Evolutionary conservation across 2,113 vertebrate species (phyloP).

Genomic region (Myotis davidii): DNA sequence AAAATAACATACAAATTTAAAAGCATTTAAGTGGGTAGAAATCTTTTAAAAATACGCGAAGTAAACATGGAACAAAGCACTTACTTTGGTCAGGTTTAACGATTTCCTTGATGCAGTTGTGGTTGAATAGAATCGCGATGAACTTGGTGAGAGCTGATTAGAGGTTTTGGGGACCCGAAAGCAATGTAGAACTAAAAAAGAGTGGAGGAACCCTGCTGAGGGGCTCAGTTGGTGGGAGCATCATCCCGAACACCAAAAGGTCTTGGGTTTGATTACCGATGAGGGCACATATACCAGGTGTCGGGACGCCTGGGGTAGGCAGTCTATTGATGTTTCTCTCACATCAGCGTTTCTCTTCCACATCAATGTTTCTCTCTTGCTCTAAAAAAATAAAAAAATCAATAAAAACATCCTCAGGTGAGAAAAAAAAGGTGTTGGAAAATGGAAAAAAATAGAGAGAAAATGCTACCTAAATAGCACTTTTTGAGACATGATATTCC

Average conservation of each 20-base stretch:
- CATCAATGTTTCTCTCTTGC: not conserved
- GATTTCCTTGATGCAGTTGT: not conserved
- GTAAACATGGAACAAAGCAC: not conserved
- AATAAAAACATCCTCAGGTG: not conserved
- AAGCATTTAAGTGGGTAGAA: not conserved
- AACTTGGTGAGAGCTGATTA: not conserved
- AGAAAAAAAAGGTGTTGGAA: not conserved
- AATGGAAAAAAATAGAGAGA: not conserved
- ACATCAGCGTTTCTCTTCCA: not conserved
- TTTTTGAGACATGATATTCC: not conserved
- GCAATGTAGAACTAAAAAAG: not conserved
- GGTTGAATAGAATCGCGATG: not conserved
- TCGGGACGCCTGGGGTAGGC: not conserved
- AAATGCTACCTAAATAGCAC: not conserved
- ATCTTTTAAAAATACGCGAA: not conserved
- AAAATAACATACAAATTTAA: not conserved
- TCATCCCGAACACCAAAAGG: not conserved
- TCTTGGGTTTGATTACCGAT: not conserved
- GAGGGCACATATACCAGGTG: not conserved
- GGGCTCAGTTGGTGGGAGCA: not conserved
- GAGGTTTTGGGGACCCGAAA: not conserved
- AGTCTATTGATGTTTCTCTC: not conserved
- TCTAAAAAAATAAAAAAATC: not conserved
- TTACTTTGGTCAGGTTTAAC: slow-evolving; percentile 3
- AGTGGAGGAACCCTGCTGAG: not conserved